Conservation (phyloP, 2,113 vertebrate species). For the Alaudala cheleensis region DNA sequence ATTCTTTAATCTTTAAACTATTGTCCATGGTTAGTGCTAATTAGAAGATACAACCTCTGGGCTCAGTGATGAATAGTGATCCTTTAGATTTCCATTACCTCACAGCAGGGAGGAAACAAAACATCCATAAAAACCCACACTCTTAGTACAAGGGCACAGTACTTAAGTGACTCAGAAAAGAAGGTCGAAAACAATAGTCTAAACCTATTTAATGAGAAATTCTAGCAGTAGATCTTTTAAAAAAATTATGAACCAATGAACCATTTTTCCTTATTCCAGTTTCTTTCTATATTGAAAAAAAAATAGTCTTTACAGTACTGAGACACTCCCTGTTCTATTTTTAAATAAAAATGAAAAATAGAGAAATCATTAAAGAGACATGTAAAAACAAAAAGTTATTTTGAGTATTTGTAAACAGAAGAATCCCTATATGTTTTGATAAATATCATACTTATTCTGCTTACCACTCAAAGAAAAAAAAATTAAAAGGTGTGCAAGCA, state of each 20-base stretch:
- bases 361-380: background rate
- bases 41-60: background rate
- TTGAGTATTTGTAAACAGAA: background rate
- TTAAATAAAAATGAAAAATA: background rate
- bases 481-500: background rate
- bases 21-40: background rate
- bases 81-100: background rate
- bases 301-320: background rate
- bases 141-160: background rate
- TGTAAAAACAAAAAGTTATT: background rate
- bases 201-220: background rate
- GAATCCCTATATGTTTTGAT: background rate
- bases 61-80: background rate
- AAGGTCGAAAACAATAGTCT: background rate
- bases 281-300: background rate
- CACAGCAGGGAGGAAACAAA: background rate
- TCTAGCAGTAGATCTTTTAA: background rate
- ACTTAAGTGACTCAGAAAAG: background rate
- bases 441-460: background rate
- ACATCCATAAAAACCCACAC: rapidly evolving
- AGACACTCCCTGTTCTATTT: background rate
- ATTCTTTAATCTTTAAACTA: background rate
- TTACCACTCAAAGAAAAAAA: background rate
- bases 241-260: background rate
- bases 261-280: background rate